Conservation (phyloP, 2,113 vertebrate genomes). For the Emydura subglobosa region DNA sequence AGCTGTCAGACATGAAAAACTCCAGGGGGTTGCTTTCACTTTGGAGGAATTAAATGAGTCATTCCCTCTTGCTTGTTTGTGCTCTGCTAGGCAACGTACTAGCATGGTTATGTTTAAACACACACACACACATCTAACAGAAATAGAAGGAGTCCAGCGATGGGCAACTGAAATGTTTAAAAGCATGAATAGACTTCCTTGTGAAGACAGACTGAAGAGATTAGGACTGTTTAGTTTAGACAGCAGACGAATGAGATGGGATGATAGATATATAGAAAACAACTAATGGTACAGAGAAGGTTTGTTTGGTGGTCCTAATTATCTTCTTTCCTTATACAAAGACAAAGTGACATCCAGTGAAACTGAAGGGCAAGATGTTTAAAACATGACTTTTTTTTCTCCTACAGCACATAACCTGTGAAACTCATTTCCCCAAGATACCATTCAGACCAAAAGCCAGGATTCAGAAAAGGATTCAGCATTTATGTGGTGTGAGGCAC, state of each 20-base stretch:
- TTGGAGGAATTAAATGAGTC: not conserved
- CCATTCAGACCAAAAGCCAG: not conserved
- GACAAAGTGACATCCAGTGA: not conserved
- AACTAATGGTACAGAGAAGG: not conserved
- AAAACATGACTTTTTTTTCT: not conserved
- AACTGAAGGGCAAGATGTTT: not conserved
- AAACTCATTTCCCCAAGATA: not conserved
- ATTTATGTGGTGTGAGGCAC: too few species aligned
- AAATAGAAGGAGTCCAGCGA: constrained; percentile 5
- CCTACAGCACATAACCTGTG: not conserved
- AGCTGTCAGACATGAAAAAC: not conserved
- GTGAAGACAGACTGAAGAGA: not conserved
- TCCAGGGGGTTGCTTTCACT: constrained; percentile 6
- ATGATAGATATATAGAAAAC: not conserved
- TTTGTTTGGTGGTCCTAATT: not conserved
- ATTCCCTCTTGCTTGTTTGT: not conserved
- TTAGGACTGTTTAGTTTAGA: not conserved
- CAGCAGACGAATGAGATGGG: not conserved
- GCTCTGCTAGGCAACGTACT: not conserved
- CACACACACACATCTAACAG: not conserved
- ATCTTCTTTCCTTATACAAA: not conserved
- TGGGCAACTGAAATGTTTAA: not conserved
- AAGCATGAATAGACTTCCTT: not conserved
- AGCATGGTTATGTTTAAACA: not conserved
- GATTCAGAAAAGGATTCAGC: not conserved